Evolutionary conservation across 2,888 invertebrate genomes (phyloP).

Genomic region (Plebejus melissa): DNA sequence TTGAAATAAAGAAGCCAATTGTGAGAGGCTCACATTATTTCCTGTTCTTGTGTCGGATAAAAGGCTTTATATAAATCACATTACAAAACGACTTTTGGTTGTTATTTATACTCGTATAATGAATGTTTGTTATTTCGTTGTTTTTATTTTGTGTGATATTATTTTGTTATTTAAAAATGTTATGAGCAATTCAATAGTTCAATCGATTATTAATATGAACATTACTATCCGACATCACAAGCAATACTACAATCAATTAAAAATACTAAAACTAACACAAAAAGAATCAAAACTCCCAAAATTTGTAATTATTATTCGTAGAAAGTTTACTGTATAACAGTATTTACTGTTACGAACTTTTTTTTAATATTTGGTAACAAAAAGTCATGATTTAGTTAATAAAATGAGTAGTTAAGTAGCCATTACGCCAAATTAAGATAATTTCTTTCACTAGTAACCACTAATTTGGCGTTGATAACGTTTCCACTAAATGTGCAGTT

Average conservation of each 20-base stretch:
- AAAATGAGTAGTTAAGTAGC: background rate
- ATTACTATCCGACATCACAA: too few species aligned
- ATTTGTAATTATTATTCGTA: too few species aligned
- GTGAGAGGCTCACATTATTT: background rate
- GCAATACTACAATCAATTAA: too few species aligned
- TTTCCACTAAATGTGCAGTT: slow-evolving; percentile 6
- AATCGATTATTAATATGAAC: too few species aligned
- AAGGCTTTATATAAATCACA: slow-evolving; percentile 1
- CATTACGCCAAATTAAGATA: background rate
- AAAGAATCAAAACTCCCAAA: too few species aligned
- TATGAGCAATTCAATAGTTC: too few species aligned
- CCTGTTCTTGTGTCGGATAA: background rate
- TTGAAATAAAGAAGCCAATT: background rate
- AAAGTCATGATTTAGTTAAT: background rate
- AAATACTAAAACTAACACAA: too few species aligned
- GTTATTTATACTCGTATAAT: background rate
- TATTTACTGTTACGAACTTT: too few species aligned
- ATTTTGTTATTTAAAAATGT: too few species aligned
- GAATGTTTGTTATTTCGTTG: background rate
- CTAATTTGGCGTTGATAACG: slow-evolving; percentile 1
- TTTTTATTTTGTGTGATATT: background rate
- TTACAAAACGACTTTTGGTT: background rate
- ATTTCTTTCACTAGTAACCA: background rate
- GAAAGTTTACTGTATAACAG: too few species aligned
- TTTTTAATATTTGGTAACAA: background rate